Conservation (phyloP, 1,140 invertebrate species). For the Lepidurus arcticus region DNA sequence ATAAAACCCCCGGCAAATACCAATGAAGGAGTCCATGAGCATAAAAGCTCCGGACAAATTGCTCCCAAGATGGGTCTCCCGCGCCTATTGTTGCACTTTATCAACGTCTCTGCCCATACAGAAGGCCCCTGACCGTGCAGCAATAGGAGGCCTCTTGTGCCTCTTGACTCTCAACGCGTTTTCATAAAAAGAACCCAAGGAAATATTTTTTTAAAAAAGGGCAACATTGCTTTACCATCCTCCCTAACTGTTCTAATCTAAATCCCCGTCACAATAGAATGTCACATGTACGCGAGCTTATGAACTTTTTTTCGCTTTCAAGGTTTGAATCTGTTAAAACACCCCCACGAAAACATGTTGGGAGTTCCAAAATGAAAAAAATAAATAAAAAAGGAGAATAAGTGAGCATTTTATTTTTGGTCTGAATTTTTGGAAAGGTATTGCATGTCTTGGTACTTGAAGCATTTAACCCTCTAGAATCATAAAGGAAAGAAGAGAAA, state of each 20-base stretch:
- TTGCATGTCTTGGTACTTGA: no score
- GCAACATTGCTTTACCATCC: neutral
- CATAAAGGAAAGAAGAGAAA: neutral
- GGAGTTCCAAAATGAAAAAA: no score
- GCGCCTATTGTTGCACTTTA: constrained; percentile 21
- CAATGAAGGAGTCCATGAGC: constrained; percentile 18
- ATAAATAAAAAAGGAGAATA: no score
- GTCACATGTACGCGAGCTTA: neutral
- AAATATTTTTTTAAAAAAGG: neutral
- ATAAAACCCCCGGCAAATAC: constrained; percentile 21
- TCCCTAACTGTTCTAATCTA: neutral
- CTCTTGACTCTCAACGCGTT: constrained; percentile 1
- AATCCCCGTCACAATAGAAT: neutral
- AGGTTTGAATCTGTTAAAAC: no score
- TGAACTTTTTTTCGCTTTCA: no score
- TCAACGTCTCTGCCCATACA: constrained; percentile 21
- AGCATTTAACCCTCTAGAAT: neutral
- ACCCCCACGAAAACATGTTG: no score
- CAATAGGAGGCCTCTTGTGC: neutral
- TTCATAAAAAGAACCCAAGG: neutral
- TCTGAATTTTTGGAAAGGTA: no score
- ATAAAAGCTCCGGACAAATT: constrained; percentile 22
- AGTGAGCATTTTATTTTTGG: no score
- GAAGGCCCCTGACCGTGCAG: constrained; percentile 1
- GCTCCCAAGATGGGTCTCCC: constrained; percentile 16